Base-by-base conservation (phyloP, 1,140 invertebrate genomes). In the Polypedilum vanderplanki region DNA sequence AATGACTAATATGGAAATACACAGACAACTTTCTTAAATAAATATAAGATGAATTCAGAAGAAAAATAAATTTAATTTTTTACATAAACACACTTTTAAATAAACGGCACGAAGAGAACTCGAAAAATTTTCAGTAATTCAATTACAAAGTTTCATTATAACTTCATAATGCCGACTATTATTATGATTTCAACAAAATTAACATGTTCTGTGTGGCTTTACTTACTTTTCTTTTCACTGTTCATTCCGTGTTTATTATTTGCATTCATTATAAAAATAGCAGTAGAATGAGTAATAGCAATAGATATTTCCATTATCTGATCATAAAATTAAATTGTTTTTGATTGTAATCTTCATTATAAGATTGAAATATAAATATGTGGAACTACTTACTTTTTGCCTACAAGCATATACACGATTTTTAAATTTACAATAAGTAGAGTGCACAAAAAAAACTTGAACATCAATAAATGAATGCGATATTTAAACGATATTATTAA, bases 261-360 rank as follows among this genome's bases (percentile, higher is more conserved):
- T 46, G 41, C 15, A 46, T 46, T 12, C 41, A 46, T 12, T 15
- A 46, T 12, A 9, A 46, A 4, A 46, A 4, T 1, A 4, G 8
- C 9, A 46, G 41, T 15, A 46, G 46, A 57, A 12, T 46, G 41
- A 46, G 41, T 46, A 57, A 57, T n/a, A n/a, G n/a, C n/a, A 33
- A 57, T 57, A 57, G 46, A n/a, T 33, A 5, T 57, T 57, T 57
- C 4, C 46, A 20, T 70, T 70, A 70, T 70, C 65, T 20, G 65
- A 70, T 70, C 65, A 18, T 70, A 70, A 70, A 70, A 70, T 70
- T 70, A 70, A 70, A 70, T 70, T 70, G 65, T 70, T 70, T 70
- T 12, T 20, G 65, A 70, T 70, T 70, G 20, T 18, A 10, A 70
- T 70, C 65, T 57, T 4, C 12, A 57, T 12, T 57, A 57, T 57